Evolutionary conservation across 2,797 vertebrate species (phyloP).

Genomic region (Peromyscus melanophrys): DNA sequence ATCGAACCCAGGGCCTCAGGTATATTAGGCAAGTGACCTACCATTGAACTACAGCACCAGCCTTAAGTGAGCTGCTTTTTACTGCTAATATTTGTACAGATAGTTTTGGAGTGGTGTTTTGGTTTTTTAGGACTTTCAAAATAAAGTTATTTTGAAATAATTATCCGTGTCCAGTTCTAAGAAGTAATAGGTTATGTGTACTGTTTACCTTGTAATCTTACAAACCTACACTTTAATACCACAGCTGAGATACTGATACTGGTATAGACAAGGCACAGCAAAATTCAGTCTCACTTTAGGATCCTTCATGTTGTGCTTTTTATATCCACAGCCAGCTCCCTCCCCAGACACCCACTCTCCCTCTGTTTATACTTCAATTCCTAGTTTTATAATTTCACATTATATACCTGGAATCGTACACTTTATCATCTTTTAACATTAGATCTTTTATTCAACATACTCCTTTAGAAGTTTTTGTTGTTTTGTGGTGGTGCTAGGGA

Average conservation of each 20-base stretch:
- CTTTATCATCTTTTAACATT: neutral
- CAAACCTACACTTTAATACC: neutral
- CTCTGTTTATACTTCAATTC: neutral
- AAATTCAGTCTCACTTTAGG: neutral
- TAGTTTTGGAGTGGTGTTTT: constrained; percentile 34
- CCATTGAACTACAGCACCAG: neutral
- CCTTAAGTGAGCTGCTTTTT: neutral
- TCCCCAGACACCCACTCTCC: neutral
- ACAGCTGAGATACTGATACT: neutral
- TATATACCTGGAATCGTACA: neutral
- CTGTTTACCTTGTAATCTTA: neutral
- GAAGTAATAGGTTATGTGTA: neutral
- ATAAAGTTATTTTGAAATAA: constrained; percentile 29
- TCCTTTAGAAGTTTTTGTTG: neutral
- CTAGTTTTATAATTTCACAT: constrained; percentile 12
- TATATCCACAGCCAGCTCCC: neutral
- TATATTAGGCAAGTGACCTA: neutral
- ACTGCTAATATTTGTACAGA: neutral
- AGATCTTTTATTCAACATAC: neutral
- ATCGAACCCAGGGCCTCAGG: neutral
- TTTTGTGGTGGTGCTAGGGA: neutral
- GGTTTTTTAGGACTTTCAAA: constrained; percentile 55
- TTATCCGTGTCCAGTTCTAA: constrained; percentile 30
- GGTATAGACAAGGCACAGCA: neutral
- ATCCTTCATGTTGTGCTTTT: neutral